Evolutionary conservation across 2,797 vertebrate species (phyloP).

Genomic region (Phyllotis vaccarum): DNA sequence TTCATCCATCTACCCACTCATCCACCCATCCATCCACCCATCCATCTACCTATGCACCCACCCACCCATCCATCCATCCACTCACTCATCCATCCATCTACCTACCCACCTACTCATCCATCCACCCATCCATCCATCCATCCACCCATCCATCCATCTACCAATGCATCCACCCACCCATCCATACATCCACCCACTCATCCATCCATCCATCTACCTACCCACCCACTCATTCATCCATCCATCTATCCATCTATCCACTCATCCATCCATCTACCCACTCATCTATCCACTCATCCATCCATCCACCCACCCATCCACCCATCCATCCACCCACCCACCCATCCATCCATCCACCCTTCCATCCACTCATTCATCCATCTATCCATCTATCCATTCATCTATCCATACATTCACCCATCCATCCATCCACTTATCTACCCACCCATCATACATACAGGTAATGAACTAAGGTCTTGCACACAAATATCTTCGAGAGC

Average conservation of each 20-base stretch:
- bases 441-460: neutral
- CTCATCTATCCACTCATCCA: too few relatives aligned
- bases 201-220: neutral
- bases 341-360: neutral
- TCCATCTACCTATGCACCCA: too few relatives aligned
- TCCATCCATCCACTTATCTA: neutral
- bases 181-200: neutral
- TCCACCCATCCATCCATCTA: neutral
- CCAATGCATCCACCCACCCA: neutral
- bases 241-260: neutral
- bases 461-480: neutral
- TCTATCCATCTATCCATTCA: too few relatives aligned
- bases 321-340: too few relatives aligned
- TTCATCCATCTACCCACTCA: too few relatives aligned
- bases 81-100: neutral
- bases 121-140: neutral
- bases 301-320: too few relatives aligned
- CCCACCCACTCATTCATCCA: neutral
- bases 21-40: too few relatives aligned
- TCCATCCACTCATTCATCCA: too few relatives aligned
- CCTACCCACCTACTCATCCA: too few relatives aligned
- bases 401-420: too few relatives aligned
- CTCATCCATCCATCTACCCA: fast-evolving
- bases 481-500: neutral
- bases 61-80: neutral